Percentiles rank a stretch among this genome's conserved stretches.
phyloP scores from a whole-genome alignment of 2,888 invertebrate species.

The Drosophila setosimentum region DNA sequence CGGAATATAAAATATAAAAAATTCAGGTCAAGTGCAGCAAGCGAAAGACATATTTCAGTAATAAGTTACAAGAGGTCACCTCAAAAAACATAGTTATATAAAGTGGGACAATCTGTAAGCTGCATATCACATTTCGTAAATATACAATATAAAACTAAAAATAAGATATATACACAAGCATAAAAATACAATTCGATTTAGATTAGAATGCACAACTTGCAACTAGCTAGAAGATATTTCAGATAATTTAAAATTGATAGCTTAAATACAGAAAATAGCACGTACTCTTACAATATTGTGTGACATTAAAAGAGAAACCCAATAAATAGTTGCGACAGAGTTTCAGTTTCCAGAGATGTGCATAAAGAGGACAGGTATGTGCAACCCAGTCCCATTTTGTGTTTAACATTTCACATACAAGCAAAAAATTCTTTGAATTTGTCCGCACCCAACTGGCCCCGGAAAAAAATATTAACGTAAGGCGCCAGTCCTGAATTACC shows the following conservation, averaged over 20 bases:
- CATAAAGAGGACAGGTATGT: slow-evolving; percentile 33
- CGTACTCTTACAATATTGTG: not conserved
- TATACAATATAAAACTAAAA: not conserved
- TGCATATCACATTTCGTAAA: too few species aligned
- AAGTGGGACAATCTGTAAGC: not conserved
- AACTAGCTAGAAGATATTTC: not conserved
- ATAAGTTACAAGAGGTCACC: not conserved
- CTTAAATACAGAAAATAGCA: not conserved
- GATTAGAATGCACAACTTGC: not conserved
- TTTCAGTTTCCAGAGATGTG: slow-evolving; percentile 32
- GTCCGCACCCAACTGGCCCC: slow-evolving; percentile 32
- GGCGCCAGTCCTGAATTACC: not conserved
- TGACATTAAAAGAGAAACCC: not conserved
- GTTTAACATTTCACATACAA: slow-evolving; percentile 31
- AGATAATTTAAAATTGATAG: not conserved
- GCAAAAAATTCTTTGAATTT: slow-evolving; percentile 29
- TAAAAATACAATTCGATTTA: not conserved
- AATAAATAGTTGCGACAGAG: slow-evolving; percentile 43
- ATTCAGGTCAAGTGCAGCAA: not conserved
- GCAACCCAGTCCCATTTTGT: slow-evolving; percentile 8
- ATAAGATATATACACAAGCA: not conserved
- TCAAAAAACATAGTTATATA: not conserved
- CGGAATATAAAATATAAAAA: not conserved
- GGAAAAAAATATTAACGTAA: not conserved
- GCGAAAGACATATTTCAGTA: too few species aligned